These are phyloP conservation scores for Tapirus indicus DNA, from an alignment of 2,797 vertebrate species.

Conservation along the genomic window DNA sequence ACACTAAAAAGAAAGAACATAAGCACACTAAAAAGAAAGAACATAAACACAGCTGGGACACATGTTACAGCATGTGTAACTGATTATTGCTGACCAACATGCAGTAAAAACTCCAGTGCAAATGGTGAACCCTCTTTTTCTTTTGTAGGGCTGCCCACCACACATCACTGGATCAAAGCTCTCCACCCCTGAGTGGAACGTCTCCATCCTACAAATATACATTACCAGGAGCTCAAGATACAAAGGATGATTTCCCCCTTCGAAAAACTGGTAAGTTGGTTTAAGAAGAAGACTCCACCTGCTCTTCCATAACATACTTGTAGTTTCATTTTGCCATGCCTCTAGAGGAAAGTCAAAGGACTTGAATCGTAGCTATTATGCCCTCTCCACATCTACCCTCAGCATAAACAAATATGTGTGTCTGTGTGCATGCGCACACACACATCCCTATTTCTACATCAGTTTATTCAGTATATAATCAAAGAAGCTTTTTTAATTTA, in stretches of 20 bases:
- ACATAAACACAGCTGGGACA: conserved; percentile 83
- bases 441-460: not conserved
- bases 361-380: not conserved
- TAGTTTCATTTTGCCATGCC: not conserved
- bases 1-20: conserved; percentile 66
- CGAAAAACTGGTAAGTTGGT: conserved; percentile 96
- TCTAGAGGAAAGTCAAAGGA: not conserved
- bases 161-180: conserved; percentile 98
- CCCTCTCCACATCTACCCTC: not conserved
- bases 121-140: conserved; percentile 78
- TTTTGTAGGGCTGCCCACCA: conserved; percentile 96
- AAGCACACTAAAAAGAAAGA: conserved; percentile 79
- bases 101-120: conserved; percentile 39
- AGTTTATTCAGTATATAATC: not conserved
- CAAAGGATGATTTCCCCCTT: conserved; percentile 98
- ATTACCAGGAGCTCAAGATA: conserved; percentile 94
- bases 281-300: conserved; percentile 18
- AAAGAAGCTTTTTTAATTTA: not conserved
- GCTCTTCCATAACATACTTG: not conserved
- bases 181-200: conserved; percentile 95
- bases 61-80: conserved; percentile 76
- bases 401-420: not conserved
- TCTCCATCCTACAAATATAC: conserved; percentile 97
- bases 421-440: not conserved
- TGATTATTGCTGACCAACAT: conserved; percentile 82